Evolutionary conservation across 2,888 invertebrate genomes (phyloP).

Genomic region (Melinopterus prodromus): DNA sequence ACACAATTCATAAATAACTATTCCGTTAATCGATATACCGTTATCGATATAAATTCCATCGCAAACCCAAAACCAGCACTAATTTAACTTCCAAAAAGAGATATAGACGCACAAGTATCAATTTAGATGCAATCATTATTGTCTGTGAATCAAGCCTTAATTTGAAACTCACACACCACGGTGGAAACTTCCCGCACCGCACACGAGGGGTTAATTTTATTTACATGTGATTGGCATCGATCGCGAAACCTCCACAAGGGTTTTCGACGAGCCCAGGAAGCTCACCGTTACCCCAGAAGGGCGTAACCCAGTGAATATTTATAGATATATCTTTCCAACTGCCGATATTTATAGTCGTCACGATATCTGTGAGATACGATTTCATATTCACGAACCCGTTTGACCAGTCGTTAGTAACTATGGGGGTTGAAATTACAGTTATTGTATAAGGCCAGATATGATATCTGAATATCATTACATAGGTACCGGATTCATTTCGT

Average conservation of each 20-base stretch:
- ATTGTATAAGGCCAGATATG: neutral
- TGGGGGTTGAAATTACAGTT: neutral
- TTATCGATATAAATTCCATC: neutral
- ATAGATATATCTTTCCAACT: conserved; percentile 4
- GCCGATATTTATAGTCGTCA: neutral
- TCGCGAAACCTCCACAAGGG: neutral
- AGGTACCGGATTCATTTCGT: neutral
- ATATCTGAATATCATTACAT: neutral
- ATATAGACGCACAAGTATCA: neutral
- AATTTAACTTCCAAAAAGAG: neutral
- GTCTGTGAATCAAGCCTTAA: neutral
- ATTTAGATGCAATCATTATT: neutral
- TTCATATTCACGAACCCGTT: neutral
- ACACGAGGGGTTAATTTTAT: neutral
- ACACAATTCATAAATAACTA: no score
- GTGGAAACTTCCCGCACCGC: neutral
- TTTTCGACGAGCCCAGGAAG: neutral
- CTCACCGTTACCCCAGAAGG: neutral
- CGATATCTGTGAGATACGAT: neutral
- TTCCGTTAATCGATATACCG: no score
- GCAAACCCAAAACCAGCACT: neutral
- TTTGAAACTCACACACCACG: neutral
- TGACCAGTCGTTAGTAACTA: neutral
- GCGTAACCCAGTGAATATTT: neutral
- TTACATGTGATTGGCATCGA: conserved; percentile 4